These are phyloP conservation scores for Enteromius treurensis DNA, from an alignment of 2,797 vertebrate species.

Conservation along the genomic window DNA sequence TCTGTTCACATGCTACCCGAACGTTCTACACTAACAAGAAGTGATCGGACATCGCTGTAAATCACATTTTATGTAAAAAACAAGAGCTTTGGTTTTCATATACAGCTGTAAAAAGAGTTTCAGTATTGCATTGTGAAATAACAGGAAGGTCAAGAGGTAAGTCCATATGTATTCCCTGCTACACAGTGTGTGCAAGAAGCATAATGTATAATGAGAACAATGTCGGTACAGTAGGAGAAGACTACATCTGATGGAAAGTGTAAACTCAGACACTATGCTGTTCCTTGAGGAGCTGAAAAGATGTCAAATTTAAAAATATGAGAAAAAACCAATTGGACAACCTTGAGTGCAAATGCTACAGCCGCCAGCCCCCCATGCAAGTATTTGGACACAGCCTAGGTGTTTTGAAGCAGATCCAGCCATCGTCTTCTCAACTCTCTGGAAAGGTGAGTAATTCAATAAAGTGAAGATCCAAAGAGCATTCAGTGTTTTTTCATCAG, in stretches of 20 bases:
- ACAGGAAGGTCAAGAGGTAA: constrained; percentile 2
- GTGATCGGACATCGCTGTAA: constrained; percentile 53
- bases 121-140: neutral
- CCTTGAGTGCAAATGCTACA: neutral
- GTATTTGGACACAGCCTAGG: neutral
- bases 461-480: constrained; percentile 3
- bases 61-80: constrained; percentile 52
- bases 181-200: neutral
- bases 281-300: neutral
- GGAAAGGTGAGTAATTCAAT: constrained; percentile 21
- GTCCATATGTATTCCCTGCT: neutral
- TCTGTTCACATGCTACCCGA: constrained; percentile 42
- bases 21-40: constrained; percentile 53
- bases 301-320: neutral
- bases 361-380: neutral
- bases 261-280: neutral
- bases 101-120: neutral
- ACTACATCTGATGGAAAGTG: neutral
- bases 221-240: neutral
- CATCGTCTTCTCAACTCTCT: constrained; percentile 5
- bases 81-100: neutral
- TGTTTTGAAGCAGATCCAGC: constrained; percentile 12
- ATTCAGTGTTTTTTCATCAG: constrained; percentile 16
- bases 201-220: neutral
- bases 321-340: neutral